Conservation (phyloP, 2,888 invertebrate species). For the Folsomia manolachei region DNA sequence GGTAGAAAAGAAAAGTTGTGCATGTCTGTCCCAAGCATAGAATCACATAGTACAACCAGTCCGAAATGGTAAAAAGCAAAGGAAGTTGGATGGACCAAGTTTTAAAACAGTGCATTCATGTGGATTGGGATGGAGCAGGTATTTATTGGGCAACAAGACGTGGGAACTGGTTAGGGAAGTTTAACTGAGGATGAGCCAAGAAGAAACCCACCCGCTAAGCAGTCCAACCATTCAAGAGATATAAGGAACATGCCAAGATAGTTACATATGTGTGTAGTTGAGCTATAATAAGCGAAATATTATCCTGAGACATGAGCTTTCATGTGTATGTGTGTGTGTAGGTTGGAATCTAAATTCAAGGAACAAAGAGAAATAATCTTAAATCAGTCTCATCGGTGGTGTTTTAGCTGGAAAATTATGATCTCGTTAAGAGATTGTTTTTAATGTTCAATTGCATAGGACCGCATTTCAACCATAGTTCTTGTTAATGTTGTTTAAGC, state of each 20-base stretch:
- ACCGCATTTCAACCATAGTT: not conserved
- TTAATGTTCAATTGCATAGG: not conserved
- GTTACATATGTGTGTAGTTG: not conserved
- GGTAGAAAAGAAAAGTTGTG: not conserved
- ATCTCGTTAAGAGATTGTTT: constrained; percentile 44
- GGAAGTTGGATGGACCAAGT: too few relatives aligned
- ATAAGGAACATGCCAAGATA: not conserved
- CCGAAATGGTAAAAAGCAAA: constrained; percentile 31
- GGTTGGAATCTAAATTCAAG: constrained; percentile 34
- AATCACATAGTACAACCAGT: not conserved
- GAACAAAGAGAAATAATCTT: constrained; percentile 35
- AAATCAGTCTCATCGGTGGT: constrained; percentile 43
- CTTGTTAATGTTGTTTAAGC: too few relatives aligned
- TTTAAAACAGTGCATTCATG: too few relatives aligned
- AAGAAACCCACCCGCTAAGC: constrained; percentile 20
- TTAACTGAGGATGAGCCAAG: not conserved
- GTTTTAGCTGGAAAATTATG: constrained; percentile 42
- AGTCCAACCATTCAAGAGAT: not conserved
- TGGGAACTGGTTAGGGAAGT: constrained; percentile 23
- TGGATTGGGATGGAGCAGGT: too few relatives aligned
- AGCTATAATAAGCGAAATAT: constrained; percentile 21
- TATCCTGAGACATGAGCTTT: constrained; percentile 32
- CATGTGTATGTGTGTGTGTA: constrained; percentile 23
- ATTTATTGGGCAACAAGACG: too few relatives aligned
- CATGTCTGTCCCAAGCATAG: not conserved